Conservation (phyloP, 2,113 vertebrate species). For the Salvator merianae region DNA sequence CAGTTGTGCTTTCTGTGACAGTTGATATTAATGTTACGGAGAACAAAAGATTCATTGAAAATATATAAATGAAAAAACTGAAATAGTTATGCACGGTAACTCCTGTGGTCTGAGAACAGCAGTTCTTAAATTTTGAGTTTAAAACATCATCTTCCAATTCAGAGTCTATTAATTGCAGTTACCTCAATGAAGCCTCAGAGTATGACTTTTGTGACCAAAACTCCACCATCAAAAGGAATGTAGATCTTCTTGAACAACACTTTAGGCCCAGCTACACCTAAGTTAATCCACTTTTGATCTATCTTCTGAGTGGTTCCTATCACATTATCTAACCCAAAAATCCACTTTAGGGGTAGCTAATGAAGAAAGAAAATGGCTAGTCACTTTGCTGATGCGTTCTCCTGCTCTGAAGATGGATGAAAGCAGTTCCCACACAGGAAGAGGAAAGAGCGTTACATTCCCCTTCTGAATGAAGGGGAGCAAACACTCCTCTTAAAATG, state of each 20-base stretch:
- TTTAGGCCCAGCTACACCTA: no score
- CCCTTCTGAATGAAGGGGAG: no score
- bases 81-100: background rate
- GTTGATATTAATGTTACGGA: background rate
- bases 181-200: background rate
- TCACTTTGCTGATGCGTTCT: no score
- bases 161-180: background rate
- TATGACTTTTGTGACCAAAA: background rate
- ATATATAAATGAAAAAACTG: conserved; percentile 3
- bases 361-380: no score
- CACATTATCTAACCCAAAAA: no score
- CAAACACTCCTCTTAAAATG: no score
- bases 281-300: no score
- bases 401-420: no score
- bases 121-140: background rate
- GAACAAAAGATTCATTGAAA: background rate
- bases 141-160: background rate
- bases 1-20: background rate
- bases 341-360: no score
- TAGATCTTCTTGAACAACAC: background rate
- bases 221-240: background rate
- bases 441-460: no score
- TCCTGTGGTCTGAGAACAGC: background rate
- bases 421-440: no score
- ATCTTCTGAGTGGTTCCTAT: no score